These are phyloP conservation scores for Drosophila conformis DNA, from an alignment of 2,888 invertebrate genomes.

Conservation along the genomic window DNA sequence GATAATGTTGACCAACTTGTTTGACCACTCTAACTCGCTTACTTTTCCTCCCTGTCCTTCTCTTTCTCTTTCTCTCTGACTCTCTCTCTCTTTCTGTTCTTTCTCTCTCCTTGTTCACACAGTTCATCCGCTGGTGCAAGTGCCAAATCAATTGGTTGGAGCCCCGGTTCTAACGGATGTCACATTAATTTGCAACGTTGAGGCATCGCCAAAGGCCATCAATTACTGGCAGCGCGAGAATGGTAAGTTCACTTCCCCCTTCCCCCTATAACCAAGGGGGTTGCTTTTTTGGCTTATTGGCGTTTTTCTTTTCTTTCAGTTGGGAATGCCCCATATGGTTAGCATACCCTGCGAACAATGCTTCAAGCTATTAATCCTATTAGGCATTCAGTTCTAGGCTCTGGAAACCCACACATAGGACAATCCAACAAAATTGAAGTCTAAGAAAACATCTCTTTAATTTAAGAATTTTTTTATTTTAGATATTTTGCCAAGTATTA, in stretches of 20 bases:
- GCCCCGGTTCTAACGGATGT: slow-evolving; percentile 94
- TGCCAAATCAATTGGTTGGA: slow-evolving; percentile 96
- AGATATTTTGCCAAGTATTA: background rate
- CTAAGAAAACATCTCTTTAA: background rate
- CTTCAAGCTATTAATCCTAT: background rate
- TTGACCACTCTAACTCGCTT: slow-evolving; percentile 8
- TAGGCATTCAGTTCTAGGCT: background rate
- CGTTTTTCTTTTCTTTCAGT: slow-evolving; percentile 25
- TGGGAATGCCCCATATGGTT: background rate
- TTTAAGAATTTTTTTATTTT: background rate
- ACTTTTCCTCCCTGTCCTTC: background rate
- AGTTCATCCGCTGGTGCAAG: slow-evolving; percentile 97
- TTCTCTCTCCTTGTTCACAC: slow-evolving; percentile 74
- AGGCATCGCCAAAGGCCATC: slow-evolving; percentile 96
- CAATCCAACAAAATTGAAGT: background rate
- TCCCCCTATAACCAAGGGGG: background rate
- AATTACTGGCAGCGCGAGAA: slow-evolving; percentile 97
- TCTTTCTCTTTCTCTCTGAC: background rate
- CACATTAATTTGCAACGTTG: slow-evolving; percentile 93
- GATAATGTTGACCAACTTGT: slow-evolving; percentile 45
- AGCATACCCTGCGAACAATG: slow-evolving; percentile 9
- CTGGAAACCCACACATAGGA: background rate
- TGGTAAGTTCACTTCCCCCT: slow-evolving; percentile 87
- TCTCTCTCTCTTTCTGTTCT: slow-evolving; percentile 1
- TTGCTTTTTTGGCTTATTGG: slow-evolving; percentile 27